phyloP scores from a whole-genome alignment of 2,888 invertebrate genomes.

The Lepidocyrtoides sp. region DNA sequence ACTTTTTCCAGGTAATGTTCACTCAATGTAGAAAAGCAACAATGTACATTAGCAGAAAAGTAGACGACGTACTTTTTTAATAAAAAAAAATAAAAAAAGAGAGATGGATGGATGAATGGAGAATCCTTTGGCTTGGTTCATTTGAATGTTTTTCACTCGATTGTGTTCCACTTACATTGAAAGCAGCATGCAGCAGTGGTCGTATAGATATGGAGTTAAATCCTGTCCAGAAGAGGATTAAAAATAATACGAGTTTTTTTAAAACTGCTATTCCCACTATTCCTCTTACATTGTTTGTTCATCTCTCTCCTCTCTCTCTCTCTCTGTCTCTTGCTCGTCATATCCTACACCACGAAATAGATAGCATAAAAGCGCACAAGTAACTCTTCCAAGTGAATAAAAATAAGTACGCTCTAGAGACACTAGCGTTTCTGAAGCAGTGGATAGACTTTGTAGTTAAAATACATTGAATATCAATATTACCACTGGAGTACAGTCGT shows the following conservation, averaged over 20 bases:
- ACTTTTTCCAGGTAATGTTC: background rate
- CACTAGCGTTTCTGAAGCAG: background rate
- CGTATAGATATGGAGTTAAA: conserved; percentile 21
- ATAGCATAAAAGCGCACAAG: background rate
- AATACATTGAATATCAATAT: background rate
- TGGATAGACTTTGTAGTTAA: background rate
- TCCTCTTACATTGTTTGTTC: conserved; percentile 31
- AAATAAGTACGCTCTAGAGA: background rate
- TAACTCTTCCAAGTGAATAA: background rate
- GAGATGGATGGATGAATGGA: background rate
- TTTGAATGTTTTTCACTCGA: conserved; percentile 56
- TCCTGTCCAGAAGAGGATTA: conserved; percentile 70
- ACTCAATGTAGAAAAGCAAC: conserved; percentile 4
- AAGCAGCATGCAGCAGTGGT: background rate
- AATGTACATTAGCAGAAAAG: background rate
- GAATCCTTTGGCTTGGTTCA: conserved; percentile 38
- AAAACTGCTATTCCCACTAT: background rate
- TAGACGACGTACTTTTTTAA: background rate
- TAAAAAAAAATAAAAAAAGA: background rate
- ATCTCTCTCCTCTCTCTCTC: conserved; percentile 16
- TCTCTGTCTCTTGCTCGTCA: background rate
- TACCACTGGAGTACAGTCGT: background rate
- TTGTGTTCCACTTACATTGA: conserved; percentile 23
- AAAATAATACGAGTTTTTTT: conserved; percentile 35
- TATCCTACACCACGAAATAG: conserved; percentile 3